Conservation (phyloP, 2,888 invertebrate species). For the Machimus rusticus region DNA sequence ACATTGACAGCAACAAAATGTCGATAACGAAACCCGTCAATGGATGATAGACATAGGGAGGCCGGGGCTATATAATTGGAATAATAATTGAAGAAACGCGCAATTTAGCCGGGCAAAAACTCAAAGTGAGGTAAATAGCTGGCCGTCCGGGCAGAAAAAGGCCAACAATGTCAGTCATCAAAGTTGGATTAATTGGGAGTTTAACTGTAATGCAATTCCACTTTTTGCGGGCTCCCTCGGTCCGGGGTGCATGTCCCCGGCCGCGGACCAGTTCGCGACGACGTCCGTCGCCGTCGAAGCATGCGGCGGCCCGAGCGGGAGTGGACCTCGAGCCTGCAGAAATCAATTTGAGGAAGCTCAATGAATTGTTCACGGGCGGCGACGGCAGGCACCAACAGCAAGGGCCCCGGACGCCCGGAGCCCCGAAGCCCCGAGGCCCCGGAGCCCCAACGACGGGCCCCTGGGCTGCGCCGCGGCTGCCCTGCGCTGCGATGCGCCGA, state of each 20-base stretch:
- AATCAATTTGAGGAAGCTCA: conserved; percentile 25
- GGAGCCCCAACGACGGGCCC: neutral
- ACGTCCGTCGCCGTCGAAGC: neutral
- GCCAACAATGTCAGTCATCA: conserved; percentile 49
- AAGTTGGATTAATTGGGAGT: conserved; percentile 50
- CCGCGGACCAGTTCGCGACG: conserved; percentile 6
- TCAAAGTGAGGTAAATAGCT: conserved; percentile 40
- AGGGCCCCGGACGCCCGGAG: neutral
- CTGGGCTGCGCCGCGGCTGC: neutral
- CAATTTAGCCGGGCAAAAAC: conserved; percentile 44
- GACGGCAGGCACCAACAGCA: neutral
- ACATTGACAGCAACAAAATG: conserved; percentile 46
- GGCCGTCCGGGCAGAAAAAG: conserved; percentile 7
- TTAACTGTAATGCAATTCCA: conserved; percentile 49
- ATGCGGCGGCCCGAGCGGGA: neutral
- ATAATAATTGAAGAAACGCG: conserved; percentile 48
- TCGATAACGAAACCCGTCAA: conserved; percentile 44
- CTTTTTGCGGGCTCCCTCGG: conserved; percentile 26
- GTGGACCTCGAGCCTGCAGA: neutral
- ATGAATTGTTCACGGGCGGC: conserved; percentile 36
- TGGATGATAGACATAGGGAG: conserved; percentile 46
- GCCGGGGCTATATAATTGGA: conserved; percentile 47
- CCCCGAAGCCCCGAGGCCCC: neutral
- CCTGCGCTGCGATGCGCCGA: neutral
- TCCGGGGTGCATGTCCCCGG: neutral